Evolutionary conservation across 2,888 invertebrate species (phyloP).

Genomic region (Slavum lentiscoides): DNA sequence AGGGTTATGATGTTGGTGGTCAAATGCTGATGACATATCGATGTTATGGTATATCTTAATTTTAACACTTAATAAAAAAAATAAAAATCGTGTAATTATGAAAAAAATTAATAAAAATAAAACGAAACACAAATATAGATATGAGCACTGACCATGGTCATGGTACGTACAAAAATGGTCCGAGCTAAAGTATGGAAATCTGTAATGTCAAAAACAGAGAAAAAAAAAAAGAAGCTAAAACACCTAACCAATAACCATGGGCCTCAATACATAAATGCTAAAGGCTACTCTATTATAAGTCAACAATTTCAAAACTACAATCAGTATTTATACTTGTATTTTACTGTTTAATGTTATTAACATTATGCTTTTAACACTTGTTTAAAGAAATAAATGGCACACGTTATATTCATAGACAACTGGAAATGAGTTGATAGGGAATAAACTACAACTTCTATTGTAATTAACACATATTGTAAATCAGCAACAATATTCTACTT

Average conservation of each 20-base stretch:
- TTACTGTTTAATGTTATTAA: no score
- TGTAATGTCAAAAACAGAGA: conserved; percentile 62
- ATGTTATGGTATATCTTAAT: conserved; percentile 17
- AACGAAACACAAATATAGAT: conserved; percentile 44
- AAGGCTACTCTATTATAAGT: background rate
- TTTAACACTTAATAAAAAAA: background rate
- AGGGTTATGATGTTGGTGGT: conserved; percentile 8
- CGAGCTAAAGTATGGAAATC: conserved; percentile 78
- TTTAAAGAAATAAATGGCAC: background rate
- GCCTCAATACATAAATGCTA: conserved; percentile 25
- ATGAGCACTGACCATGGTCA: conserved; percentile 60
- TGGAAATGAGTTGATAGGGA: background rate
- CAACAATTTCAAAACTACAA: background rate
- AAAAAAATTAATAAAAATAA: background rate
- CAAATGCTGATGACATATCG: background rate
- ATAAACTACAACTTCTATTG: no score
- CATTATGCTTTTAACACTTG: no score
- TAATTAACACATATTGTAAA: no score
- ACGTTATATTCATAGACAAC: background rate
- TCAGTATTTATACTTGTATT: background rate
- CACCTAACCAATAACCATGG: conserved; percentile 24
- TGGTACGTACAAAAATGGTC: conserved; percentile 70
- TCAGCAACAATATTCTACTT: background rate
- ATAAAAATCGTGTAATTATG: background rate
- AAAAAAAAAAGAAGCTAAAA: conserved; percentile 35